phyloP scores from a whole-genome alignment of 2,113 vertebrate genomes.

The Tringa solitaria region DNA sequence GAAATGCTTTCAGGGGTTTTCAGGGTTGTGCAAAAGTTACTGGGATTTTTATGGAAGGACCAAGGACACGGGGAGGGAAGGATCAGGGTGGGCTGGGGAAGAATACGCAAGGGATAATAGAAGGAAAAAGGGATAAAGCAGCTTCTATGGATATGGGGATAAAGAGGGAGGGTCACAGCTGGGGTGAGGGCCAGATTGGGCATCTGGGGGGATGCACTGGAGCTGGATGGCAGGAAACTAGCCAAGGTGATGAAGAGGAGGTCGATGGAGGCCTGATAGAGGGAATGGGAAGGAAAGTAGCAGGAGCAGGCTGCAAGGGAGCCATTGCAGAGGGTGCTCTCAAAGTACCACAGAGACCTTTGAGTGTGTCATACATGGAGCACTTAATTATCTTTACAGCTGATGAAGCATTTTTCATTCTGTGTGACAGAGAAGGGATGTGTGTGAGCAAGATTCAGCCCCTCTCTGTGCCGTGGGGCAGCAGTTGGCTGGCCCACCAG shows the following conservation, averaged over 20 bases:
- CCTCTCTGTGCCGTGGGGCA: neutral
- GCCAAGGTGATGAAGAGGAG: neutral
- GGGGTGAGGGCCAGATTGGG: neutral
- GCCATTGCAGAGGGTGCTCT: neutral
- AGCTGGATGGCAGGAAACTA: neutral
- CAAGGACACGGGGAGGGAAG: accelerated
- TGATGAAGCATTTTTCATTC: neutral
- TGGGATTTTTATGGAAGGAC: neutral
- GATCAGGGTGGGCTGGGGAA: neutral
- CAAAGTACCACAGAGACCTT: neutral
- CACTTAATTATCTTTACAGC: neutral
- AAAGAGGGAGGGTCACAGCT: neutral
- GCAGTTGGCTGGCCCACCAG: neutral
- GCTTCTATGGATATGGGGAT: neutral
- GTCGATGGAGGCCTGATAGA: accelerated
- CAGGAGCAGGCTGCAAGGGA: neutral
- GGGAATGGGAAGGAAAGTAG: neutral
- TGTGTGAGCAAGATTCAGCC: neutral
- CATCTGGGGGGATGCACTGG: accelerated
- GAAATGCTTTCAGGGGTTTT: neutral
- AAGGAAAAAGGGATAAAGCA: neutral
- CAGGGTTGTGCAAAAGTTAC: neutral
- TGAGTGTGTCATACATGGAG: neutral
- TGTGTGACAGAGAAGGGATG: neutral
- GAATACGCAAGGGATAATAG: neutral